Evolutionary conservation across 1,140 invertebrate genomes (phyloP).

Genomic region (Ceratitis capitata): DNA sequence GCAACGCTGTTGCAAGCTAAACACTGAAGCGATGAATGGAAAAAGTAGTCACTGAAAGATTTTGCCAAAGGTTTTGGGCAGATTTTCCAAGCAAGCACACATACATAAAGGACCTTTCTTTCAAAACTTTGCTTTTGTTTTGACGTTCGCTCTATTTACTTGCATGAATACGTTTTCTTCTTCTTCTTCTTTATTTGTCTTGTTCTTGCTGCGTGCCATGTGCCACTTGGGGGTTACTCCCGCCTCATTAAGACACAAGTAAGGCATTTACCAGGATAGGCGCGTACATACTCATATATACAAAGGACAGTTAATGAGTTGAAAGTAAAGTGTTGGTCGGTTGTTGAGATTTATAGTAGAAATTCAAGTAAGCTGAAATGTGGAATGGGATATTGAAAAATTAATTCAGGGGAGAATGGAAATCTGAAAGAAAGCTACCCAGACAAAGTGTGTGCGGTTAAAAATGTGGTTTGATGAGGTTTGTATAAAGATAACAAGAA

Average conservation of each 20-base stretch:
- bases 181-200: not conserved
- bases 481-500: not conserved
- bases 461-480: not conserved
- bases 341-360: not conserved
- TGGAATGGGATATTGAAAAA: not conserved
- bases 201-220: not conserved
- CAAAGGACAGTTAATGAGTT: not conserved
- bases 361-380: not conserved
- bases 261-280: not conserved
- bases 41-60: not conserved
- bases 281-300: not conserved
- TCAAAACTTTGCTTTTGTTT: not conserved
- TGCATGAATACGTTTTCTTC: not conserved
- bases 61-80: not conserved
- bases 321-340: not conserved
- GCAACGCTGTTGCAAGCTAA: too few relatives aligned
- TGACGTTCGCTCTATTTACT: not conserved
- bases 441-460: too few relatives aligned
- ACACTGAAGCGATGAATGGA: not conserved
- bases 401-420: not conserved
- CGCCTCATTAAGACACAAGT: constrained; percentile 13
- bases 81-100: not conserved
- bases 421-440: not conserved
- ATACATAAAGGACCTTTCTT: not conserved
- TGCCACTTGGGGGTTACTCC: constrained; percentile 18